Base-by-base conservation (phyloP, 2,888 invertebrate species). In the Drosophila diplacantha region DNA sequence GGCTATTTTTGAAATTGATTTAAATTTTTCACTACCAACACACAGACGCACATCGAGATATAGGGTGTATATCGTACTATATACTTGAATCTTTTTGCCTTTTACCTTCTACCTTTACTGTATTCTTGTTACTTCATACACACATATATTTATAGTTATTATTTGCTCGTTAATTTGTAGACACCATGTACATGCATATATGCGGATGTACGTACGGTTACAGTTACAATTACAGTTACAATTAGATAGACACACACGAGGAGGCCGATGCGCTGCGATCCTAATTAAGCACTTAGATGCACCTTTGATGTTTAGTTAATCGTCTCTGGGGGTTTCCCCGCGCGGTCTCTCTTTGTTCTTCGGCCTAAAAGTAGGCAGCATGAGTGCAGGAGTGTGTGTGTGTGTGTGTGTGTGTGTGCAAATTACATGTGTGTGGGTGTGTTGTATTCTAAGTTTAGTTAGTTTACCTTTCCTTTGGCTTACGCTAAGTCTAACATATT, bases 21-120 rank as follows among this genome's bases (percentile, higher is more conserved):
- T 61, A 74, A 74, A 72, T 74, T 75, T 60, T 67, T 71, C 72
- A 72, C 76, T 74, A 75, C 65, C 68, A 65, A 75, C 73, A 75
- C 60, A 61, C 68, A 65, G 70, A 72, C 61, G 73, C 74, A 67
- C 41, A 59, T 56, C 53, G 26, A 69, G 69, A 69, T 72, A 39
- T 59, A 57, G 54, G 53, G 41, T 67, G 44, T 50, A 53, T 62
- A 46, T 59, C 50, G 49, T 60, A 60, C 24, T 49, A 41, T 35
- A 41, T 35, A 16, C 18, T 68, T 31, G 24, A 22, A 39, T 22
- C 38, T 26, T 20, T 52, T 35, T 18, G 3, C 14, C 4, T 20
- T 49, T 53, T 47, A 31, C 14, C 24, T 7, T 22, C 32, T 31
- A 8, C 11, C 8, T 16, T 39, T 32, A 20, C 20, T 38, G 29